Conservation (phyloP, 2,113 vertebrate genomes). For the Columbina picui region DNA sequence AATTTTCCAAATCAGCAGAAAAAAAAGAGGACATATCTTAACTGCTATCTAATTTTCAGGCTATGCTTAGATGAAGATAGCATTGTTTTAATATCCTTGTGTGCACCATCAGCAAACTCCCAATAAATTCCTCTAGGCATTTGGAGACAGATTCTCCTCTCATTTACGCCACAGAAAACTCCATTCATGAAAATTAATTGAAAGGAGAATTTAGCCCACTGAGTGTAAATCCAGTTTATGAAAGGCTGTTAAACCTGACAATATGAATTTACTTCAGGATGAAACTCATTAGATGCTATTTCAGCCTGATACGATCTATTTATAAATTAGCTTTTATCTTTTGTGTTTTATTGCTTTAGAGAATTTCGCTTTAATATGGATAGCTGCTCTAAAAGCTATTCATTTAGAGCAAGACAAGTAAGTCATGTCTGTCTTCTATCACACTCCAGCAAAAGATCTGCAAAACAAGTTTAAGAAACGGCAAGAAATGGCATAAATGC, state of each 20-base stretch:
- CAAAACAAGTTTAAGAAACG: background rate
- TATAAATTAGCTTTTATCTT: background rate
- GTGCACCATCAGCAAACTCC: conserved; percentile 40
- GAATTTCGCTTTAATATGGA: background rate
- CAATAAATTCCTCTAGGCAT: conserved; percentile 4
- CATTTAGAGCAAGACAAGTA: background rate
- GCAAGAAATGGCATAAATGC: background rate
- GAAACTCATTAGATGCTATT: conserved; percentile 19
- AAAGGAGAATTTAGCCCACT: conserved; percentile 7
- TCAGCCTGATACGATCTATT: background rate
- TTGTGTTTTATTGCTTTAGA: background rate
- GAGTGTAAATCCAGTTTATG: conserved; percentile 26
- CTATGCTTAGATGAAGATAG: conserved; percentile 26
- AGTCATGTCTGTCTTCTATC: background rate
- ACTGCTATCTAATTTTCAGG: conserved; percentile 46
- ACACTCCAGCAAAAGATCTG: background rate
- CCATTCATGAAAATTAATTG: conserved; percentile 36
- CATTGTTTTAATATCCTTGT: background rate
- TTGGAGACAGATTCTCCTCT: conserved; percentile 4
- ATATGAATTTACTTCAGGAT: conserved; percentile 23
- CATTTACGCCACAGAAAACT: conserved; percentile 4
- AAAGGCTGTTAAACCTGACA: conserved; percentile 20
- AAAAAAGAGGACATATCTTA: background rate
- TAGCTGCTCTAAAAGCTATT: background rate
- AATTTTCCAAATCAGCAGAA: conserved; percentile 43